Conservation (phyloP, 2,113 vertebrate species). For the Elgaria multicarinata region DNA sequence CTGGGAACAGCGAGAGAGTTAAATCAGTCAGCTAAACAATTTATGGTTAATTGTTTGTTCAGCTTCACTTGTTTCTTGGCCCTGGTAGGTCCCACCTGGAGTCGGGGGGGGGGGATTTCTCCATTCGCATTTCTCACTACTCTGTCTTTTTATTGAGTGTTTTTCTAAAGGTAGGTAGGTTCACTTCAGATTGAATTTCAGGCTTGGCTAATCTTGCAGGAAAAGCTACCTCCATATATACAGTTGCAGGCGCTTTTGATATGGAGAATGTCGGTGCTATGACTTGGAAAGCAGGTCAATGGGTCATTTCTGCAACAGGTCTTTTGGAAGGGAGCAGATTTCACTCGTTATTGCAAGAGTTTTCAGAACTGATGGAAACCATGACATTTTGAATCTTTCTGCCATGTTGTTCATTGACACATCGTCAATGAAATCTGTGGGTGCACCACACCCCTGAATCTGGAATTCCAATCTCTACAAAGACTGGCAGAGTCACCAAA, state of each 20-base stretch:
- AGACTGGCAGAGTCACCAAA: neutral
- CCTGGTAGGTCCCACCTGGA: neutral
- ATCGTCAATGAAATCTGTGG: neutral
- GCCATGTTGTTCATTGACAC: too few species aligned
- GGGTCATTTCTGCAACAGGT: neutral
- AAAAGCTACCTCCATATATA: neutral
- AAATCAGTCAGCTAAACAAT: slow-evolving; percentile 21
- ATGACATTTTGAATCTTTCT: neutral
- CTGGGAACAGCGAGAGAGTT: neutral
- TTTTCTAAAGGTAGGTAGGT: slow-evolving; percentile 32
- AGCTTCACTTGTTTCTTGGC: neutral
- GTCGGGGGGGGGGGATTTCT: neutral
- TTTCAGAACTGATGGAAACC: neutral
- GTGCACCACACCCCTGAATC: neutral
- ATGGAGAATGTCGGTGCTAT: rapidly evolving
- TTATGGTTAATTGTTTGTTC: slow-evolving; percentile 21
- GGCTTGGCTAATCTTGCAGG: slow-evolving; percentile 29
- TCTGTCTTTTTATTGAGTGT: slow-evolving; percentile 32
- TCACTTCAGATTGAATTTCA: slow-evolving; percentile 19
- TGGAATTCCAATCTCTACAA: neutral
- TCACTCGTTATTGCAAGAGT: neutral
- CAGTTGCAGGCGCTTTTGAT: neutral
- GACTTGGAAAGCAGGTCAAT: neutral
- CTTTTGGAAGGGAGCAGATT: neutral
- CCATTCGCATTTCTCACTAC: neutral